Evolutionary conservation across 2,888 invertebrate genomes (phyloP).

Genomic region (Protophormia terraenovae): DNA sequence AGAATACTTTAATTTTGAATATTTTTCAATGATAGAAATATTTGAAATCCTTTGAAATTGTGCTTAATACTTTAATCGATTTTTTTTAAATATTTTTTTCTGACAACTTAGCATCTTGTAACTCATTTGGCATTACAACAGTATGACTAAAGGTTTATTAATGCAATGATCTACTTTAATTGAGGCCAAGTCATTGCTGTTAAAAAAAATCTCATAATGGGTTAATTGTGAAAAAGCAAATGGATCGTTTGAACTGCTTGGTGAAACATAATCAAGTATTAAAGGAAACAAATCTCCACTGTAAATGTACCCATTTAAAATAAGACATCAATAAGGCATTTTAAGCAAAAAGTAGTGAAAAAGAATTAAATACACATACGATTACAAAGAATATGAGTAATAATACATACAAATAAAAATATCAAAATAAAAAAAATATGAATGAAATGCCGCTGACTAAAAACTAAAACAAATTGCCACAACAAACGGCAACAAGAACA

Average conservation of each 20-base stretch:
- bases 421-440: slow-evolving; percentile 16
- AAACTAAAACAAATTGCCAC: neutral
- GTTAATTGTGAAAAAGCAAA: neutral
- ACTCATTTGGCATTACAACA: no score
- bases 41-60: no score
- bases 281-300: neutral
- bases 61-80: no score
- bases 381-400: neutral
- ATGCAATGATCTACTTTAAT: no score
- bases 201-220: neutral
- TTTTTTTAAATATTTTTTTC: no score
- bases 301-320: neutral
- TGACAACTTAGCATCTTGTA: no score
- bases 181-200: no score
- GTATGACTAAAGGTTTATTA: no score
- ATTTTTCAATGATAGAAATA: no score
- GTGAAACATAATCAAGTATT: neutral
- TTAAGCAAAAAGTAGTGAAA: slow-evolving; percentile 11
- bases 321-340: neutral
- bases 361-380: neutral
- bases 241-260: neutral
- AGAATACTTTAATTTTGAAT: no score
- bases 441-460: slow-evolving; percentile 43
- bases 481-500: neutral
- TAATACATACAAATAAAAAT: neutral